Conservation (phyloP, 2,888 invertebrate species). For the Sminthurides aquaticus region DNA sequence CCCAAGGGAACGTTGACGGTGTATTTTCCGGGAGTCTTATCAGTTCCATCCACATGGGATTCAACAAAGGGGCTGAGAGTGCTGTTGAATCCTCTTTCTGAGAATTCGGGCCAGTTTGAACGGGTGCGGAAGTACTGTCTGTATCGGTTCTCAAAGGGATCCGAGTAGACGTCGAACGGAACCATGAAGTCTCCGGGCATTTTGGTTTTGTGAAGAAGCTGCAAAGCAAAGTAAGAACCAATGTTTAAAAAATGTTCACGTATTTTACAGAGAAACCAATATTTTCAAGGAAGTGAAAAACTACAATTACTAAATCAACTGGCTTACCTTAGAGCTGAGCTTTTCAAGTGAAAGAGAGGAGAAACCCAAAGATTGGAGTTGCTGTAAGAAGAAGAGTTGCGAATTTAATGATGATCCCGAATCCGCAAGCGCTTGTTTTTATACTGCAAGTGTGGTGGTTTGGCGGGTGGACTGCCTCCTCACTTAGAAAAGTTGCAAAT, state of each 20-base stretch:
- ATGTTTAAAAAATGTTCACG: too few relatives aligned
- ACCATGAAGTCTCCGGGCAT: neutral
- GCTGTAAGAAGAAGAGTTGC: neutral
- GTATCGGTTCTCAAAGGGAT: neutral
- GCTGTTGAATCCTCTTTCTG: neutral
- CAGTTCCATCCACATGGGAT: neutral
- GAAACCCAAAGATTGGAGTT: neutral
- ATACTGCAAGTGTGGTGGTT: neutral
- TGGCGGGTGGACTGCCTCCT: neutral
- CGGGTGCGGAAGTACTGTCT: neutral
- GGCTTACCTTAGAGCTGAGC: neutral
- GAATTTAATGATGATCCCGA: neutral
- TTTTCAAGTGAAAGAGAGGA: neutral
- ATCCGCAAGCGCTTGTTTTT: neutral
- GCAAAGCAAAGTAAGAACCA: too few relatives aligned
- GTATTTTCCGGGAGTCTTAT: constrained; percentile 13
- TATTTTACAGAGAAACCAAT: too few relatives aligned
- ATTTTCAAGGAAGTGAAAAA: too few relatives aligned
- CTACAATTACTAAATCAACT: too few relatives aligned
- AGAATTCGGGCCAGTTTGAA: neutral
- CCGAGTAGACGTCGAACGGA: constrained; percentile 1
- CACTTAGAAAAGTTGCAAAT: neutral
- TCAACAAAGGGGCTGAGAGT: neutral
- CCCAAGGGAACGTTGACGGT: constrained; percentile 4
- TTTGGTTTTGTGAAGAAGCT: too few relatives aligned